phyloP scores from a whole-genome alignment of 2,797 vertebrate genomes.

The Falco naumanni region DNA sequence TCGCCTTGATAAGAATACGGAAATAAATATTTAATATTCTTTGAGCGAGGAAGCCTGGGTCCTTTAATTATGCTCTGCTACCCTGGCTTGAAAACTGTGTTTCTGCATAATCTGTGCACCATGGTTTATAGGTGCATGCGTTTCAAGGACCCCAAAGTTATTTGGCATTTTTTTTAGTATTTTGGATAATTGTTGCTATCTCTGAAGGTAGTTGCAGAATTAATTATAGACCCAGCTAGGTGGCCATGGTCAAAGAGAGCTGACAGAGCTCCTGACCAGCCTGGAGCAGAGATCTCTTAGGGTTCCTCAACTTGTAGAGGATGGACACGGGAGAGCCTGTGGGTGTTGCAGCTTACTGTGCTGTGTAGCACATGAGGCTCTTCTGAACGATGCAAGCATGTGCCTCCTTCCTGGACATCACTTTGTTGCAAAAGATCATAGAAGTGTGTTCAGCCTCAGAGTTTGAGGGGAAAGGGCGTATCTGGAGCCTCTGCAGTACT shows the following conservation, averaged over 20 bases:
- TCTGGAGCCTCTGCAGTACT: background rate
- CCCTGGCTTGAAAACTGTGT: background rate
- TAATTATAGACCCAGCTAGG: background rate
- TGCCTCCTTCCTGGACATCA: background rate
- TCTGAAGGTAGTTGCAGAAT: background rate
- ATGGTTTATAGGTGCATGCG: background rate
- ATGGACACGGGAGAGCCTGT: rapidly evolving
- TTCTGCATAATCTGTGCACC: background rate
- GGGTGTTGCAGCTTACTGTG: background rate
- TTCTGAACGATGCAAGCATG: background rate
- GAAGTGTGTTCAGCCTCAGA: background rate
- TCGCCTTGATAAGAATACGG: background rate
- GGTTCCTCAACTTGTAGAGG: background rate
- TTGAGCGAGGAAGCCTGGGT: background rate
- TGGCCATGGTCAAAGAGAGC: background rate
- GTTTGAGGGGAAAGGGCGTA: background rate
- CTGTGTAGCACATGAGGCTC: background rate
- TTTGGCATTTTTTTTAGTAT: background rate
- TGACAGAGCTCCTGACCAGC: background rate
- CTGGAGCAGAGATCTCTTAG: background rate
- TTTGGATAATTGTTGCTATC: background rate
- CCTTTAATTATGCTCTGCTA: background rate
- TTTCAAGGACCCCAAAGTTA: background rate
- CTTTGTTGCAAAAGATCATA: background rate
- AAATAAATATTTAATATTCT: conserved; percentile 20